A percentile compares a stretch with the other conserved stretches of the same genome.
phyloP scores from a whole-genome alignment of 2,888 invertebrate species.

The Brachyptera putata region DNA sequence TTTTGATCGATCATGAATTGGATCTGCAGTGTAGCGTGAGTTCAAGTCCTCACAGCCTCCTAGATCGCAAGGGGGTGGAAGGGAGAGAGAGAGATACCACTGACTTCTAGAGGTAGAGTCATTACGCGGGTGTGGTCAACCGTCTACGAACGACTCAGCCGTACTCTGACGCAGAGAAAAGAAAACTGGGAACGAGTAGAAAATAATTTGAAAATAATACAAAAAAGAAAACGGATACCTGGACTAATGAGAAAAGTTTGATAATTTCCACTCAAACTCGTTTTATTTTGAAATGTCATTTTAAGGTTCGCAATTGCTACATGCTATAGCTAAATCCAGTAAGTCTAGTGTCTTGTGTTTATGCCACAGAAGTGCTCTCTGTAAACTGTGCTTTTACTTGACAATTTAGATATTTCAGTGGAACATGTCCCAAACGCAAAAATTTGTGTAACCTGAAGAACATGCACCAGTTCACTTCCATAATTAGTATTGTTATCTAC shows the following conservation, averaged over 20 bases:
- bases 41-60: background rate
- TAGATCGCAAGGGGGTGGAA: background rate
- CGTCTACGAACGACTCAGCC: background rate
- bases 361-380: too few species aligned
- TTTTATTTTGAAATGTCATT: too few species aligned
- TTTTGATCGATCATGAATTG: constrained; percentile 8
- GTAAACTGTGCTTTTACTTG: too few species aligned
- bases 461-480: too few species aligned
- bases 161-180: background rate
- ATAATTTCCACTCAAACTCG: background rate
- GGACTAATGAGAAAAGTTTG: constrained; percentile 9
- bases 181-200: too few species aligned
- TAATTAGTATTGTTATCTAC: too few species aligned
- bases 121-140: constrained; percentile 4
- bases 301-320: too few species aligned
- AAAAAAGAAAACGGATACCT: background rate
- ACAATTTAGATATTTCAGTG: too few species aligned
- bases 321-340: too few species aligned
- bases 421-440: too few species aligned
- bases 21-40: background rate
- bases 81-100: background rate
- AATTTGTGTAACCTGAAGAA: too few species aligned
- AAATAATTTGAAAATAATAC: background rate
- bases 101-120: background rate
- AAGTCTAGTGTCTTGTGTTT: too few species aligned